These are phyloP conservation scores for Caenorhabditis inopinata DNA, from an alignment of 1,140 invertebrate species.

Conservation along the genomic window DNA sequence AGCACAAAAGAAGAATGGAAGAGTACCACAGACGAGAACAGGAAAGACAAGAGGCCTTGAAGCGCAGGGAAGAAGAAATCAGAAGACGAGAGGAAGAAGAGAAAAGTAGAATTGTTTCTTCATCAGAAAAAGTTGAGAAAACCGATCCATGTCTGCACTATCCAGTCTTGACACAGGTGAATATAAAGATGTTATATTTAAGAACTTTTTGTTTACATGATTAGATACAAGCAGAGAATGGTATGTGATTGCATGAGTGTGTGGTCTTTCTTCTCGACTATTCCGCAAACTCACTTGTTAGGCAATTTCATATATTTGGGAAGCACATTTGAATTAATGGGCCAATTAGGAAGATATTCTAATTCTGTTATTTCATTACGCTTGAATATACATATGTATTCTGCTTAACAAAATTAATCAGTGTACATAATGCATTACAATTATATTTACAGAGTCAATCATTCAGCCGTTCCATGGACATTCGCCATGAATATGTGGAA, in stretches of 20 bases:
- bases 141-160: not conserved
- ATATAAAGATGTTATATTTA: not conserved
- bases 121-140: not conserved
- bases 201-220: not conserved
- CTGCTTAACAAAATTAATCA: too few relatives aligned
- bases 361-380: too few relatives aligned
- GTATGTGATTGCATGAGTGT: not conserved
- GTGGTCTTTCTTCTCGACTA: not conserved
- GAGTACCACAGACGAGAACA: slow-evolving; percentile 26
- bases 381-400: too few relatives aligned
- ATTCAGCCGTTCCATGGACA: not conserved
- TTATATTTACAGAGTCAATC: not conserved
- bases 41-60: slow-evolving; percentile 10
- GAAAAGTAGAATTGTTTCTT: not conserved
- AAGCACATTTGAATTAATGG: too few relatives aligned
- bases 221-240: not conserved
- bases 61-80: not conserved
- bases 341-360: too few relatives aligned
- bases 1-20: slow-evolving; percentile 26
- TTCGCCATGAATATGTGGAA: not conserved
- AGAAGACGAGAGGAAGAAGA: not conserved
- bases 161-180: slow-evolving; percentile 1
- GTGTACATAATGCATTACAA: too few relatives aligned
- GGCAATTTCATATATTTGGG: too few relatives aligned
- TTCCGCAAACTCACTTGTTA: too few relatives aligned